phyloP scores from a whole-genome alignment of 2,888 invertebrate genomes.

The Sesia bembeciformis region DNA sequence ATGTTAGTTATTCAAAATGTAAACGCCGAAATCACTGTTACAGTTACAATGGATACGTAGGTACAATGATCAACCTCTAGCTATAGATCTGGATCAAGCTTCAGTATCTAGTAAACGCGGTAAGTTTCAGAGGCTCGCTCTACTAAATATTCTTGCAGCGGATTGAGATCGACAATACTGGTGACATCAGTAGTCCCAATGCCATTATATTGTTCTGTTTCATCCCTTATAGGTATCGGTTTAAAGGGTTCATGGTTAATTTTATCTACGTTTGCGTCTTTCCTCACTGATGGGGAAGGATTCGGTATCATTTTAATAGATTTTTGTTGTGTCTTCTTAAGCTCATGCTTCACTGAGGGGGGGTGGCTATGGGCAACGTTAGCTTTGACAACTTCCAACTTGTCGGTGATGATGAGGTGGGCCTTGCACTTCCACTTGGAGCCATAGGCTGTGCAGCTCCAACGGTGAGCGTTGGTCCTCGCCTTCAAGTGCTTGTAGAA shows the following conservation, averaged over 20 bases:
- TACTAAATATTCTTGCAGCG: background rate
- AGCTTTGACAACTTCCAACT: constrained; percentile 50
- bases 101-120: background rate
- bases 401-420: constrained; percentile 54
- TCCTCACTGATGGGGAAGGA: no score
- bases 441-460: constrained; percentile 60
- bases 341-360: constrained; percentile 14
- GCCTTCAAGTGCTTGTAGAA: constrained; percentile 61
- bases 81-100: no score
- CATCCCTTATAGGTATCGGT: background rate
- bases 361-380: constrained; percentile 49
- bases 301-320: no score
- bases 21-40: no score
- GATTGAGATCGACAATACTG: background rate
- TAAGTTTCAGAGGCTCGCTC: background rate
- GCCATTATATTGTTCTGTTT: background rate
- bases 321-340: no score
- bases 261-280: no score
- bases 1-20: no score
- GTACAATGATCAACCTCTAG: no score
- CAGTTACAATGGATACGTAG: no score
- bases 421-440: constrained; percentile 59
- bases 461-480: constrained; percentile 48
- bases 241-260: background rate
- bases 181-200: no score